These are phyloP conservation scores for Empis livida DNA, from an alignment of 2,888 invertebrate genomes.

Conservation along the genomic window DNA sequence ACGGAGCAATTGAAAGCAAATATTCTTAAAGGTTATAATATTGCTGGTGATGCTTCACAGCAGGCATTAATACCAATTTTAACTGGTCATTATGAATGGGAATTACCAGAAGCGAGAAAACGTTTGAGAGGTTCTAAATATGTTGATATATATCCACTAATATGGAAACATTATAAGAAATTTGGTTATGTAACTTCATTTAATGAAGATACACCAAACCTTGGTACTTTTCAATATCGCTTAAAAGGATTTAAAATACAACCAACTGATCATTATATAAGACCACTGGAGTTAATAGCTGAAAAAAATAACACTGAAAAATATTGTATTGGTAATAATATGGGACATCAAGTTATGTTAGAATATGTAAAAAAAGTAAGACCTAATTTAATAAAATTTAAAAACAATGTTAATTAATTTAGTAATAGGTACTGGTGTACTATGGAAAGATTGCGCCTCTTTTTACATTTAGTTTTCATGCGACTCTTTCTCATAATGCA, in stretches of 20 bases:
- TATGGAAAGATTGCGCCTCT: constrained; percentile 53
- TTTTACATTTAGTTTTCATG: constrained; percentile 79
- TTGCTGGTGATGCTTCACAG: constrained; percentile 77
- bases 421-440: constrained; percentile 42
- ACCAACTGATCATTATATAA: constrained; percentile 84
- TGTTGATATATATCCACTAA: constrained; percentile 70
- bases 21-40: constrained; percentile 66
- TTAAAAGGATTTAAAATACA: constrained; percentile 72
- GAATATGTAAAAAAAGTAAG: constrained; percentile 52
- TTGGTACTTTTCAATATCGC: constrained; percentile 82
- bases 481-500: constrained; percentile 77
- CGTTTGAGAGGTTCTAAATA: constrained; percentile 46
- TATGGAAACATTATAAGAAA: constrained; percentile 66
- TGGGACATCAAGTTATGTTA: constrained; percentile 54
- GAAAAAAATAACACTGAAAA: constrained; percentile 39
- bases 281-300: constrained; percentile 61
- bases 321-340: constrained; percentile 57
- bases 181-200: constrained; percentile 67
- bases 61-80: constrained; percentile 78
- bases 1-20: constrained; percentile 46
- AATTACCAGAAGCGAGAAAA: constrained; percentile 73
- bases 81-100: constrained; percentile 74
- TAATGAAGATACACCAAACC: constrained; percentile 71
- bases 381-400: too few relatives aligned
- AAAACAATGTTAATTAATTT: too few relatives aligned